Percentiles rank a stretch among this genome's conserved stretches.
phyloP scores from a whole-genome alignment of 2,888 invertebrate species.

The Chromoteleia sp. region DNA sequence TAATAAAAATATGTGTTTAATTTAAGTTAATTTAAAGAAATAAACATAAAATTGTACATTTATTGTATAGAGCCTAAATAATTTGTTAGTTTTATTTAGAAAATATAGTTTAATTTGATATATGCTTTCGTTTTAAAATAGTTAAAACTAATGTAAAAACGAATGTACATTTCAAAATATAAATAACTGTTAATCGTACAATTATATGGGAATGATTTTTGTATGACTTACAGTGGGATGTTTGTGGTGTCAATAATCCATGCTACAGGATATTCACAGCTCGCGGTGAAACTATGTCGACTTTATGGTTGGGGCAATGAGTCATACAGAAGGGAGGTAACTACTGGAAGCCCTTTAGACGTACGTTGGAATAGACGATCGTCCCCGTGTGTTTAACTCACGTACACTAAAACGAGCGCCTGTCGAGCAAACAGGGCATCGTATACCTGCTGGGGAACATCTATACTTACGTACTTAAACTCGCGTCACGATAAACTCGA shows the following conservation, averaged over 20 bases:
- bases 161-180: too few species aligned
- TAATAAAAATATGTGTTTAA: too few species aligned
- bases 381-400: conserved; percentile 57
- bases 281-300: conserved; percentile 75
- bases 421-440: conserved; percentile 43
- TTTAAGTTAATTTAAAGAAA: too few species aligned
- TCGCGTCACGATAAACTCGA: conserved; percentile 61
- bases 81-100: too few species aligned
- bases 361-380: conserved; percentile 71
- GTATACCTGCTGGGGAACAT: conserved; percentile 66
- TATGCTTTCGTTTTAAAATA: too few species aligned
- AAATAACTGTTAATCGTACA: too few species aligned
- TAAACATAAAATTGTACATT: too few species aligned
- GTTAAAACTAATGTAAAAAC: too few species aligned
- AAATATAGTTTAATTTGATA: too few species aligned
- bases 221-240: conserved; percentile 69
- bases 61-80: too few species aligned
- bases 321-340: conserved; percentile 79
- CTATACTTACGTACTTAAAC: conserved; percentile 62
- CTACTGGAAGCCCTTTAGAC: conserved; percentile 81
- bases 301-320: conserved; percentile 81
- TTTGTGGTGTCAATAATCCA: conserved; percentile 61
- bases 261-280: conserved; percentile 32
- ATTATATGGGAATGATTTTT: too few species aligned
- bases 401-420: conserved; percentile 20